Conservation (phyloP, 1,140 invertebrate genomes). For the Ptiloglossa arizonensis region DNA sequence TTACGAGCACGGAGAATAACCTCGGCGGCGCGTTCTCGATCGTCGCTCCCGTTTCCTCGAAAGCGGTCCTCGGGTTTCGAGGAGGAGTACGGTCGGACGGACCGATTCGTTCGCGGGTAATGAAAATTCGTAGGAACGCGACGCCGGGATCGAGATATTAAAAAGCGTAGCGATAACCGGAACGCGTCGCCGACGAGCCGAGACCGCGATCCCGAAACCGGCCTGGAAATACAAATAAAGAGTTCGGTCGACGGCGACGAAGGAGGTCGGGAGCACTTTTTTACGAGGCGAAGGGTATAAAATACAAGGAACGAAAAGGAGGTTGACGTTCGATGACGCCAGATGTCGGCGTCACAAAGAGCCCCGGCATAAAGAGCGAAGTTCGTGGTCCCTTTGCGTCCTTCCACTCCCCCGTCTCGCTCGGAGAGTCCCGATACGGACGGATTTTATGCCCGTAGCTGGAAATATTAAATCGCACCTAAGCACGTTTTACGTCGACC, state of each 20-base stretch:
- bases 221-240: conserved; percentile 36
- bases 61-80: background rate
- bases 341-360: conserved; percentile 70
- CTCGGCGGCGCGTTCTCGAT: background rate
- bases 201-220: conserved; percentile 33
- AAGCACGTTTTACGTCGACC: conserved; percentile 75
- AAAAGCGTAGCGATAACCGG: background rate
- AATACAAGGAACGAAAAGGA: conserved; percentile 50
- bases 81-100: background rate
- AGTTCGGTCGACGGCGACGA: conserved; percentile 7
- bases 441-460: conserved; percentile 76
- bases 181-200: background rate
- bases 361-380: conserved; percentile 51
- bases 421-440: conserved; percentile 53
- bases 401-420: background rate
- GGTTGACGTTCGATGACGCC: conserved; percentile 54
- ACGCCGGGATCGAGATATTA: conserved; percentile 15
- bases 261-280: conserved; percentile 46
- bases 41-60: background rate
- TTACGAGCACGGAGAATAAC: background rate
- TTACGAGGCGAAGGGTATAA: conserved; percentile 50
- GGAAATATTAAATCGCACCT: conserved; percentile 79
- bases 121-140: background rate
- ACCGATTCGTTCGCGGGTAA: background rate
- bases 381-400: conserved; percentile 53